Conservation (phyloP, 2,113 vertebrate genomes). For the Corynorhinus townsendii region DNA sequence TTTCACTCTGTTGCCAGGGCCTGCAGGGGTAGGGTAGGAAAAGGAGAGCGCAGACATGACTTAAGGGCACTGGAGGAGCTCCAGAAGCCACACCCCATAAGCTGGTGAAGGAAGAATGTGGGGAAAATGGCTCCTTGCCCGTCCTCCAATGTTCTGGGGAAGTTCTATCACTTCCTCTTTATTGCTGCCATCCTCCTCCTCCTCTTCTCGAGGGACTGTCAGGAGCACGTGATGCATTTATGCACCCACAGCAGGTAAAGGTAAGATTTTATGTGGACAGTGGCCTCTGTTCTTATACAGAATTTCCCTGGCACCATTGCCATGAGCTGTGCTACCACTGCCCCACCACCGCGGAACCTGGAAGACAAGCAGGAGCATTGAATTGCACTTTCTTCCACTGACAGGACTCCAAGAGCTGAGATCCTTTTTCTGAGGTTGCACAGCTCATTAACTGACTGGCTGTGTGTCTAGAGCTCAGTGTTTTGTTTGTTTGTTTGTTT, state of each 20-base stretch:
- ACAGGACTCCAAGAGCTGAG: background rate
- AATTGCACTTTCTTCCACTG: background rate
- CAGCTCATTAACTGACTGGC: background rate
- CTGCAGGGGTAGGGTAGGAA: background rate
- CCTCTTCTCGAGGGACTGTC: background rate
- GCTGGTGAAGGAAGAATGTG: background rate
- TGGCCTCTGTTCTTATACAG: background rate
- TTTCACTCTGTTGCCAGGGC: background rate
- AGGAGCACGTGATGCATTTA: background rate
- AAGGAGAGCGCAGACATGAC: background rate
- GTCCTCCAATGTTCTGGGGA: background rate
- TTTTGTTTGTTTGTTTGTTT: background rate
- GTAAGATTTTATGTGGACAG: background rate
- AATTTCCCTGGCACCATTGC: background rate
- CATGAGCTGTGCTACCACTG: background rate
- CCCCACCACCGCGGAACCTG: background rate
- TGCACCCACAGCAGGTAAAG: background rate
- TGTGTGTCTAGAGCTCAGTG: background rate
- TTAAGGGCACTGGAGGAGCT: background rate
- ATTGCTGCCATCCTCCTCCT: background rate
- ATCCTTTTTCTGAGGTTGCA: background rate
- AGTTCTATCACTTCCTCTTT: conserved; percentile 5
- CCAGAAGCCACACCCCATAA: background rate
- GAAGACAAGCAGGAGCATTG: background rate
- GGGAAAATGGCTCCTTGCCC: background rate